Conservation (phyloP, 2,113 vertebrate genomes). For the Vulpes vulpes region DNA sequence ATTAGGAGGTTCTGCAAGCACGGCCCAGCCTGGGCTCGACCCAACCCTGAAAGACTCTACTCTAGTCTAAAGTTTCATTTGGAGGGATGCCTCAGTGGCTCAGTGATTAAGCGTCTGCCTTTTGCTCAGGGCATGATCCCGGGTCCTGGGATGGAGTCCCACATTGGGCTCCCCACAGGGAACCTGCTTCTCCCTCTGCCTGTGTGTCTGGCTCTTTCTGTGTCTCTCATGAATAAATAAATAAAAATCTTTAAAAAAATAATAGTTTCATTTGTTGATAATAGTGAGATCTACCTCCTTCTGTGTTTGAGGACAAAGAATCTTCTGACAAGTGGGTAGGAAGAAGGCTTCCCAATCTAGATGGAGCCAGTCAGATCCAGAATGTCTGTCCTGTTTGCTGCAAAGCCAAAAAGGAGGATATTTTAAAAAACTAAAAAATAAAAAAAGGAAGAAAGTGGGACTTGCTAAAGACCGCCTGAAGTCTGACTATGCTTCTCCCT, state of each 20-base stretch:
- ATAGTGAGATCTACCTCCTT: neutral
- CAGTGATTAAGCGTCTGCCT: too few species aligned
- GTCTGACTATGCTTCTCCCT: neutral
- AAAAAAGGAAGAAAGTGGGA: neutral
- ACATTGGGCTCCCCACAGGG: too few species aligned
- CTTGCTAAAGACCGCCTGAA: neutral
- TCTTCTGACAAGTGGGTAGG: neutral
- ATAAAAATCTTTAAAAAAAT: too few species aligned
- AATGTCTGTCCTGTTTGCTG: neutral
- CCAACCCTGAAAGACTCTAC: slow-evolving; percentile 58
- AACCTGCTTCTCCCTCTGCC: too few species aligned
- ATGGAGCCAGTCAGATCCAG: neutral
- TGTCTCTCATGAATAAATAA: too few species aligned
- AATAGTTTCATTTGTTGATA: neutral
- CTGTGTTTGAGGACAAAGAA: slow-evolving; percentile 53
- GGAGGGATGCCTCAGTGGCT: neutral
- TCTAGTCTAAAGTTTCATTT: slow-evolving; percentile 61
- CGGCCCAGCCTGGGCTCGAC: slow-evolving; percentile 10
- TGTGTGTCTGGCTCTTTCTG: too few species aligned
- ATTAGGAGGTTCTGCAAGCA: slow-evolving; percentile 45
- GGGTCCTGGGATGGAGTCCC: too few species aligned
- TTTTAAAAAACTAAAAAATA: neutral
- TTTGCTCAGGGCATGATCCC: too few species aligned
- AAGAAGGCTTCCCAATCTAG: neutral
- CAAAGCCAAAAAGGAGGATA: neutral